Evolutionary conservation across 2,888 invertebrate genomes (phyloP), one percentile per base, ranked within the genome.

Genomic region (Himalopsyche japonica): DNA sequence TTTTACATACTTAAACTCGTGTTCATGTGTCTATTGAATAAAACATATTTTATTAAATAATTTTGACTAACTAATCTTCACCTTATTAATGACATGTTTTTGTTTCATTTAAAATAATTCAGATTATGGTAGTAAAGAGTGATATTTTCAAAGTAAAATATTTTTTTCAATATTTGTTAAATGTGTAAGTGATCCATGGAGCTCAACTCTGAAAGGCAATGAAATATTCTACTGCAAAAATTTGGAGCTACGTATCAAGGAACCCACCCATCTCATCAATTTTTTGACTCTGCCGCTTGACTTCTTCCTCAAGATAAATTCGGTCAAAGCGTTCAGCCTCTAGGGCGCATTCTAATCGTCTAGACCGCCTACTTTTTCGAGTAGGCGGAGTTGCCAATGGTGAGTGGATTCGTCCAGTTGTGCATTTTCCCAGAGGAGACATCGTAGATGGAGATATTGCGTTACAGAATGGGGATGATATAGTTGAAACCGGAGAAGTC

Each of bases 241-340:
- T 24, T 57, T 8, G 5, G 7, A 49, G 1, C 8, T 24, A 57
- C 1, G 1, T 8, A 24, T 20, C 0, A 20, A 24, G 24, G 24
- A 24, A 77, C 89, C 90, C 89, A 92, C 94, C 90, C 49, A 95
- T 89, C 88, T 92, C 93, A 83, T 92, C 90, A 86, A 94, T 89
- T 87, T 91, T 93, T 49, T 91, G 90, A 83, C 93, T 92, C 49
- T 93, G 93, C 77, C 91, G 90, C 37, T 90, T 89, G 0, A 95
- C 88, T 88, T 95, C 94, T 43, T 94, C 94, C 84, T 93, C 93
- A 24, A 95, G 88, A 87, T 93, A 94, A 83, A 91, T 92, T 81
- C 94, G 93, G 87, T 95, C 95, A 88, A 93, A 94, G 57, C 93
- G 90, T 88, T 94, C 94, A 0, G 93, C 91, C 87, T 95, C 94